Conservation (phyloP, 2,113 vertebrate genomes). For the Toxostoma redivivum region DNA sequence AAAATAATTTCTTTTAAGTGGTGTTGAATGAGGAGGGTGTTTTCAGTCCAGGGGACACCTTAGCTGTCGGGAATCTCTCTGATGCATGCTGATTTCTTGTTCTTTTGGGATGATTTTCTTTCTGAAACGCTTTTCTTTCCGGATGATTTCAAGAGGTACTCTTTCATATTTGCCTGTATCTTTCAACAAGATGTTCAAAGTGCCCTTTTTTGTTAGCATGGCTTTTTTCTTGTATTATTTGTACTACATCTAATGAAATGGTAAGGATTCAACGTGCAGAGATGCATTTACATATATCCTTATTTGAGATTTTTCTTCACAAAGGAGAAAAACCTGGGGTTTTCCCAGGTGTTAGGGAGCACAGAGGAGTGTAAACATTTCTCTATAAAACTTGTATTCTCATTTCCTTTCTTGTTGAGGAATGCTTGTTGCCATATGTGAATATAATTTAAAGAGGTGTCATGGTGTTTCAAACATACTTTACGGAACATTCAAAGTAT, state of each 20-base stretch:
- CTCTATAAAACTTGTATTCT: constrained; percentile 30
- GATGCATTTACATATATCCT: background rate
- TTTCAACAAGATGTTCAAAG: background rate
- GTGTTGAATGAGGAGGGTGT: background rate
- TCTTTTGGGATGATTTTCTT: background rate
- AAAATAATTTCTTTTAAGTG: background rate
- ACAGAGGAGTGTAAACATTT: constrained; percentile 23
- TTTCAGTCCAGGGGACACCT: background rate
- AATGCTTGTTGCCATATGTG: constrained; percentile 44
- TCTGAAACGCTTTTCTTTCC: background rate
- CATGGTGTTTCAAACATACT: background rate
- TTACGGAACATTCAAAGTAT: background rate
- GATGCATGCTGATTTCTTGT: background rate
- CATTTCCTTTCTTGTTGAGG: constrained; percentile 34
- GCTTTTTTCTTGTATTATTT: background rate
- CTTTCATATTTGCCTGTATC: background rate
- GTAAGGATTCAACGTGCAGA: background rate
- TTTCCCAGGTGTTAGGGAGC: background rate
- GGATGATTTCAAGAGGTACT: background rate
- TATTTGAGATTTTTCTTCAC: background rate
- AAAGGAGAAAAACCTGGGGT: background rate
- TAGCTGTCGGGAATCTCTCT: background rate
- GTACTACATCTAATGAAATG: background rate
- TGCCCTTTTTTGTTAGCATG: background rate
- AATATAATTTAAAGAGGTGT: constrained; percentile 26